phyloP scores from a whole-genome alignment of 2,113 vertebrate genomes.

The Noturus placidus region DNA sequence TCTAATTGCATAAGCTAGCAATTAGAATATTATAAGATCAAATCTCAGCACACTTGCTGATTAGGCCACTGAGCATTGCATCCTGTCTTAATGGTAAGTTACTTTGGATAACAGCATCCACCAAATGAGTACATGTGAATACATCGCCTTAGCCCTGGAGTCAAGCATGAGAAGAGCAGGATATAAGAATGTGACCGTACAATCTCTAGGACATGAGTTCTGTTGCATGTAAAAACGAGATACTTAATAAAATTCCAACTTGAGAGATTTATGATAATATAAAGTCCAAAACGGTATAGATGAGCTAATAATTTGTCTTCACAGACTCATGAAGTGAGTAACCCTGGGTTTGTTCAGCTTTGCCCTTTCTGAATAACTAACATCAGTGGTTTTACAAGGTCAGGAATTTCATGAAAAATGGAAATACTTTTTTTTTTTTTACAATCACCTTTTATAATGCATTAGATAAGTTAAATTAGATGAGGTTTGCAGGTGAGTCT shows the following conservation, averaged over 20 bases:
- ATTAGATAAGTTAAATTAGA: conserved; percentile 9
- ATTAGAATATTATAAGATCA: neutral
- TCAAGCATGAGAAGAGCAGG: neutral
- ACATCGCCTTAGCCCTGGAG: neutral
- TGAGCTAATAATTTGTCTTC: conserved; percentile 1
- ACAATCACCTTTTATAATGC: neutral
- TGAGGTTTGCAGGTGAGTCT: conserved; percentile 7
- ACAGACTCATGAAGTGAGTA: too few species aligned
- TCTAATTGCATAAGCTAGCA: neutral
- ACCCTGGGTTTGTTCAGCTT: neutral
- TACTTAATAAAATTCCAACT: neutral
- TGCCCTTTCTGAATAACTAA: neutral
- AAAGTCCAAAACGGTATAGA: neutral
- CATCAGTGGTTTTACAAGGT: conserved; percentile 15
- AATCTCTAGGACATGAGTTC: neutral
- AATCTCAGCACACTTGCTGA: neutral
- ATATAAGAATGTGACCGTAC: neutral
- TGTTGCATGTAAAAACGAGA: neutral
- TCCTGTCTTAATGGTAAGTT: neutral
- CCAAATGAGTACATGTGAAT: neutral
- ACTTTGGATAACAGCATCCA: neutral
- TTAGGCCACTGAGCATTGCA: neutral
- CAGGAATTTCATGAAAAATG: conserved; percentile 17
- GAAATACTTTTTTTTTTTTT: neutral
- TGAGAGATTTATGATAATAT: neutral